These are phyloP conservation scores for Pterocles orientalis DNA, from an alignment of 2,113 vertebrate genomes.

Conservation along the genomic window DNA sequence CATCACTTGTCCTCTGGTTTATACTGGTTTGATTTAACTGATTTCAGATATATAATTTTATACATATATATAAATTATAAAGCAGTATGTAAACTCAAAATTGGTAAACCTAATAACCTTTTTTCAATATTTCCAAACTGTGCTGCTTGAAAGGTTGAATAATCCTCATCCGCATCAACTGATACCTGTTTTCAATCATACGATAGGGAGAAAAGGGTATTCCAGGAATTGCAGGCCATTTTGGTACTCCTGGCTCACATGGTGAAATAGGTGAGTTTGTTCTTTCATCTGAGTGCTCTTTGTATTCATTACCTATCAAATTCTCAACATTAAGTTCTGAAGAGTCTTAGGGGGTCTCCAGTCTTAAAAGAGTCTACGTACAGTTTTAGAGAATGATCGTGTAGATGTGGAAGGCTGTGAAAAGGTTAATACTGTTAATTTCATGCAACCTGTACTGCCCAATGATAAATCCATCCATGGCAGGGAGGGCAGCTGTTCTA, in stretches of 20 bases:
- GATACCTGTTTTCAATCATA: neutral
- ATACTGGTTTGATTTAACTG: neutral
- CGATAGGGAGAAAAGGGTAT: conserved; percentile 86
- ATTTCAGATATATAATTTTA: neutral
- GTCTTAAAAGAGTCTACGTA: neutral
- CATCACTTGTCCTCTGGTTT: neutral
- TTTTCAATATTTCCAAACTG: neutral
- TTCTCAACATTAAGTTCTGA: neutral
- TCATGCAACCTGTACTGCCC: neutral
- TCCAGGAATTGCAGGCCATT: conserved; percentile 79
- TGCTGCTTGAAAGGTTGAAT: neutral
- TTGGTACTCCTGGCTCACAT: conserved; percentile 78
- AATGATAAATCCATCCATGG: neutral
- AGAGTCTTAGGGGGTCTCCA: neutral
- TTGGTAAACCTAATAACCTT: neutral
- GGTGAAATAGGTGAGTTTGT: conserved; percentile 83
- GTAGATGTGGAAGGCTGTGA: neutral
- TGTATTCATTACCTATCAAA: neutral
- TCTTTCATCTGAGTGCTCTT: neutral
- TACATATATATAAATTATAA: neutral
- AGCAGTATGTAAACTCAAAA: neutral
- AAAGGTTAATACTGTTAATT: neutral
- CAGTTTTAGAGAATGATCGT: neutral
- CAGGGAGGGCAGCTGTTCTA: neutral
- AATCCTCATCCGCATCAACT: neutral